Percentiles rank a stretch among this genome's conserved stretches.
Conservation (phyloP, 2,113 vertebrate species). For the Oophaga pumilio region DNA sequence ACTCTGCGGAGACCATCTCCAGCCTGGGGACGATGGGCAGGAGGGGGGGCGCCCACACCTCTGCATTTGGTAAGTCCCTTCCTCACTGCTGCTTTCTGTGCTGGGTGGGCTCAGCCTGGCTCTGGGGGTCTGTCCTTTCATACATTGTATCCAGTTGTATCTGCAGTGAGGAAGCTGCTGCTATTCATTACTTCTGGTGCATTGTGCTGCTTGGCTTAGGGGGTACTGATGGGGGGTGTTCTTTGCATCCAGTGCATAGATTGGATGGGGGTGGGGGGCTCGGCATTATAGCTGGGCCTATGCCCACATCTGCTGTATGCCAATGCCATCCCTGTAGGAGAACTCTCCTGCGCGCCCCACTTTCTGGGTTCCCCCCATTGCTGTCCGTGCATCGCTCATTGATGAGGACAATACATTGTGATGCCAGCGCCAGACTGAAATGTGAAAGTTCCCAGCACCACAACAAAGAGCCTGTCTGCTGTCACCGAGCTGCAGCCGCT, state of each 20-base stretch:
- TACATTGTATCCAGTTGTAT: neutral
- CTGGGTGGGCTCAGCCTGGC: neutral
- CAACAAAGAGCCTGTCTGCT: constrained; percentile 32
- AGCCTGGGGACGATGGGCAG: constrained; percentile 66
- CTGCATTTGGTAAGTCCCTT: constrained; percentile 69
- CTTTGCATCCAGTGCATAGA: neutral
- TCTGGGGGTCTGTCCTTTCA: neutral
- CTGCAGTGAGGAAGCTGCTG: neutral
- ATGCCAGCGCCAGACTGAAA: neutral
- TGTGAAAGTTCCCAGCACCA: constrained; percentile 39
- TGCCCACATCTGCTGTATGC: neutral
- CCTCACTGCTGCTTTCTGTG: constrained; percentile 16
- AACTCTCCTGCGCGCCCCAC: neutral
- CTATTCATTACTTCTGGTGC: neutral
- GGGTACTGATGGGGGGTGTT: neutral
- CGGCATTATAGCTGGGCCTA: neutral
- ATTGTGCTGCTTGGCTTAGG: neutral
- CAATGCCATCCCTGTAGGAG: neutral
- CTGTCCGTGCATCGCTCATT: neutral
- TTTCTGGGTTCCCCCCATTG: neutral
- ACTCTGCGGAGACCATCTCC: constrained; percentile 57
- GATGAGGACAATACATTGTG: constrained; percentile 37
- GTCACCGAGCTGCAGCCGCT: neutral
- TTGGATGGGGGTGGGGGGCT: neutral
- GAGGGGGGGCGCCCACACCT: constrained; percentile 65